Evolutionary conservation across 2,888 invertebrate genomes (phyloP), one percentile per base, ranked within the genome.

Genomic region (Acronicta leporina): DNA sequence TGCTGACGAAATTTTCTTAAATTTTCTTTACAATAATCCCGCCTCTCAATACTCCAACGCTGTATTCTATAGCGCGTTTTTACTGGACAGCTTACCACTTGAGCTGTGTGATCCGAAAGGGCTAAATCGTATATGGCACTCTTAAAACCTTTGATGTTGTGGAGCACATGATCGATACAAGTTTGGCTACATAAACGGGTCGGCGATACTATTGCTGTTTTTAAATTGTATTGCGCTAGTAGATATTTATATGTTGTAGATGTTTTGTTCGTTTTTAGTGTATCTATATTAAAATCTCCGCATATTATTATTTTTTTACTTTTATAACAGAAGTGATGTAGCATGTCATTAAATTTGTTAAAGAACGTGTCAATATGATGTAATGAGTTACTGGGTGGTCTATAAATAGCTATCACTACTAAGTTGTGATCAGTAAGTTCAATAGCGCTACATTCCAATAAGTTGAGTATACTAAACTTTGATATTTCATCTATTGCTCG

Each of bases 301-400:
- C 27, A 27, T 52, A 33, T 43, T 52, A 43, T 43, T 11, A 27
- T 52, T 44, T 7, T 35, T 35, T 43, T 11, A 27, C 44, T 44
- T 7, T 35, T 35, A 38, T 35, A 48, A 1, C 10, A 10, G 38
- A 16, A 13, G 11, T 4, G 16, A 20, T 20, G 20, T 20, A 15
- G 4, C 7, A 20, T 20, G 20, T 40, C 40, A 48, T 35, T 35
- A 11, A 48, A 11, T 15, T 48, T 35, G 10, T 14, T 9, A 20
- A 48, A 48, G 16, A 48, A 48, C 3, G 1, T 38, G 5, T 48
- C 38, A 16, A 38, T 38, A 10, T 35, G 15, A 20, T 48, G 5
- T 35, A 38, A 13, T 6, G 35, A 10, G 13, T 38, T 35, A 11
- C 7, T 38, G 2, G 47, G 47, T 13, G 38, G 38, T 20, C 47